A percentile compares a stretch with the other conserved stretches of the same genome.
Evolutionary conservation across 1,140 invertebrate species (phyloP).

Genomic region (Hormaphis cornu): DNA sequence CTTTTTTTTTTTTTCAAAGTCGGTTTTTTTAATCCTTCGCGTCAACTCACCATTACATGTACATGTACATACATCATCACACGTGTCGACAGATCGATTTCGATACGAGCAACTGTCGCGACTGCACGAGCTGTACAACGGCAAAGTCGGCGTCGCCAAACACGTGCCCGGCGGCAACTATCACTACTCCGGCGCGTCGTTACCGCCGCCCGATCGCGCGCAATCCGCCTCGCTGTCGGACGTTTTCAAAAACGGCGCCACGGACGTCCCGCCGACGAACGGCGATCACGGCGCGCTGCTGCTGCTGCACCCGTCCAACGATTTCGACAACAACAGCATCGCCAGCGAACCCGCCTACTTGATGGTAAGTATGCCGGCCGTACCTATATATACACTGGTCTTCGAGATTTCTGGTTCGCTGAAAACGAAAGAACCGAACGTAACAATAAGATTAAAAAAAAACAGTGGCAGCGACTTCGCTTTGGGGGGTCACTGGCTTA

Average conservation of each 20-base stretch:
- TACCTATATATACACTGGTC: background rate
- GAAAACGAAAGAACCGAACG: too few species aligned
- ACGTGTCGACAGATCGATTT: constrained; percentile 41
- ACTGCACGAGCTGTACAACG: constrained; percentile 57
- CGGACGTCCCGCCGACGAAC: background rate
- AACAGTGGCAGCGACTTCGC: too few species aligned
- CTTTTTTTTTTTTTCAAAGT: too few species aligned
- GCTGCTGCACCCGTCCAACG: constrained; percentile 13
- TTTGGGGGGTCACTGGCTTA: too few species aligned
- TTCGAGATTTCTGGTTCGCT: too few species aligned
- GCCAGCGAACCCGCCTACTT: constrained; percentile 64
- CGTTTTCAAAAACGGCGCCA: constrained; percentile 48
- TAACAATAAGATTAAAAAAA: too few species aligned
- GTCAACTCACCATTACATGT: too few species aligned
- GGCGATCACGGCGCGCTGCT: background rate
- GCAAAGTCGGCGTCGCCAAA: constrained; percentile 53
- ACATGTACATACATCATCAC: too few species aligned
- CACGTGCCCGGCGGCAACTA: constrained; percentile 34
- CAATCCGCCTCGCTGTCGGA: constrained; percentile 62
- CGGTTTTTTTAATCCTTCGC: too few species aligned
- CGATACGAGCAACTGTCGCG: constrained; percentile 59
- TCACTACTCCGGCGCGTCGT: background rate
- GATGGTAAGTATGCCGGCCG: constrained; percentile 36
- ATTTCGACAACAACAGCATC: constrained; percentile 51
- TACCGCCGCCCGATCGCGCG: constrained; percentile 44